These are phyloP conservation scores for Amniataba percoides DNA, from an alignment of 2,797 vertebrate species.

Conservation along the genomic window DNA sequence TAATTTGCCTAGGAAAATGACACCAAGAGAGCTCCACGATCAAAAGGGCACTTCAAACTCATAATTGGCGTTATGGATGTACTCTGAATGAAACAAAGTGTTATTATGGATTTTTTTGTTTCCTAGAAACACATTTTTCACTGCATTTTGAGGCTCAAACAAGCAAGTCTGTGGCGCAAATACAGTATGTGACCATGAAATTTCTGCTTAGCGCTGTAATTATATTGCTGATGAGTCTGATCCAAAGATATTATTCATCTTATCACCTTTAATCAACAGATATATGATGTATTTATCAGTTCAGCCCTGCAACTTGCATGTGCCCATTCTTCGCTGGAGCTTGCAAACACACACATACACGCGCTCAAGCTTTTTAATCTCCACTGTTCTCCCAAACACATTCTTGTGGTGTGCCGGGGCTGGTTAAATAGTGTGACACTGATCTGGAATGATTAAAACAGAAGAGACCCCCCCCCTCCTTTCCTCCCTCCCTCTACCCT, in stretches of 20 bases:
- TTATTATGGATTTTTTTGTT: background rate
- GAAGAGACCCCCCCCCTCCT: slow-evolving; percentile 53
- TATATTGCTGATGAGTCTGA: slow-evolving; percentile 51
- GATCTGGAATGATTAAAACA: slow-evolving; percentile 83
- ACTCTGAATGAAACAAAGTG: background rate
- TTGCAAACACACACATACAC: background rate
- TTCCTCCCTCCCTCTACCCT: slow-evolving; percentile 17
- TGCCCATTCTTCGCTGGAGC: background rate
- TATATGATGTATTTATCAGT: slow-evolving; percentile 65
- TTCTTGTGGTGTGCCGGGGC: slow-evolving; percentile 46
- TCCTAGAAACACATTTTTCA: background rate
- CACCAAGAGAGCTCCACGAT: slow-evolving; percentile 12
- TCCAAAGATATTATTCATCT: slow-evolving; percentile 56
- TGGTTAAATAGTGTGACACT: slow-evolving; percentile 75
- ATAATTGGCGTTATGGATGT: slow-evolving; percentile 28
- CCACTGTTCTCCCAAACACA: slow-evolving; percentile 51
- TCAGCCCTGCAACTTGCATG: slow-evolving; percentile 18
- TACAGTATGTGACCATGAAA: slow-evolving; percentile 41
- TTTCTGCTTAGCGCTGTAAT: slow-evolving; percentile 48
- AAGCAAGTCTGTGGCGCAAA: slow-evolving; percentile 32
- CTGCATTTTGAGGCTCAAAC: background rate
- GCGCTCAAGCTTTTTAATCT: slow-evolving; percentile 40
- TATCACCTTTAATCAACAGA: slow-evolving; percentile 75
- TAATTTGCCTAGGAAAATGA: slow-evolving; percentile 25
- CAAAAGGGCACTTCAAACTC: slow-evolving; percentile 26